Percentiles rank a stretch among this genome's conserved stretches.
phyloP scores from a whole-genome alignment of 2,113 vertebrate species.

The Eublepharis macularius region DNA sequence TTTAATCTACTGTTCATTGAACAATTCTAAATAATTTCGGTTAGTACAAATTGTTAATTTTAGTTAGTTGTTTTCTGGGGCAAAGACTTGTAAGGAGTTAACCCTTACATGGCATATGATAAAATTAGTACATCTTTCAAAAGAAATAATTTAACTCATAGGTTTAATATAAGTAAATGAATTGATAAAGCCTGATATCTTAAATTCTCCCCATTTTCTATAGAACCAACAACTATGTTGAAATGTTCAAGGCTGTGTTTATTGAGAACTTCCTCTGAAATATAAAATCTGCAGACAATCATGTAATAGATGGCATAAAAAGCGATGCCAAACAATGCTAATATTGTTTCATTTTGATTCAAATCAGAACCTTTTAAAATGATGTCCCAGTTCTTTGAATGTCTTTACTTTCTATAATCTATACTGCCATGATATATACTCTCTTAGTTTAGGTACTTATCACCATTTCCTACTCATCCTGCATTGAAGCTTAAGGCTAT shows the following conservation, averaged over 20 bases:
- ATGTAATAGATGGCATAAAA: slow-evolving; percentile 48
- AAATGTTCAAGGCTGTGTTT: slow-evolving; percentile 67
- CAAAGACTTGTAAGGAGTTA: background rate
- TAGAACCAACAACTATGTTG: slow-evolving; percentile 57
- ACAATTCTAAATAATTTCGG: slow-evolving; percentile 40
- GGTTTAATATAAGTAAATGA: slow-evolving; percentile 52
- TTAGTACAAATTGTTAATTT: slow-evolving; percentile 49
- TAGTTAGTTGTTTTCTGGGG: slow-evolving; percentile 13
- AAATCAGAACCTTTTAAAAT: slow-evolving; percentile 71
- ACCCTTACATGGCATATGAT: slow-evolving; percentile 33
- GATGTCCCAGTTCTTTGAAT: slow-evolving; percentile 61
- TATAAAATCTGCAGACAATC: slow-evolving; percentile 51
- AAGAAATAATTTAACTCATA: slow-evolving; percentile 51
- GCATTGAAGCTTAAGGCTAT: slow-evolving; percentile 66
- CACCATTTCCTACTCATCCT: slow-evolving; percentile 62
- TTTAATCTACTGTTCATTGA: slow-evolving; percentile 44
- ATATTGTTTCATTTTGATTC: slow-evolving; percentile 67
- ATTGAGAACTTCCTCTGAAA: slow-evolving; percentile 50
- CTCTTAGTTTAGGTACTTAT: slow-evolving; percentile 55
- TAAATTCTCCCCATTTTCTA: slow-evolving; percentile 52
- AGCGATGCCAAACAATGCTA: slow-evolving; percentile 62
- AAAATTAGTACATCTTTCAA: slow-evolving; percentile 45
- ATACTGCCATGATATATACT: slow-evolving; percentile 62
- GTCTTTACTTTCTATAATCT: slow-evolving; percentile 67
- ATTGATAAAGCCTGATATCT: slow-evolving; percentile 46